phyloP scores from a whole-genome alignment of 2,888 invertebrate species.

The Lithophane ornitopus region DNA sequence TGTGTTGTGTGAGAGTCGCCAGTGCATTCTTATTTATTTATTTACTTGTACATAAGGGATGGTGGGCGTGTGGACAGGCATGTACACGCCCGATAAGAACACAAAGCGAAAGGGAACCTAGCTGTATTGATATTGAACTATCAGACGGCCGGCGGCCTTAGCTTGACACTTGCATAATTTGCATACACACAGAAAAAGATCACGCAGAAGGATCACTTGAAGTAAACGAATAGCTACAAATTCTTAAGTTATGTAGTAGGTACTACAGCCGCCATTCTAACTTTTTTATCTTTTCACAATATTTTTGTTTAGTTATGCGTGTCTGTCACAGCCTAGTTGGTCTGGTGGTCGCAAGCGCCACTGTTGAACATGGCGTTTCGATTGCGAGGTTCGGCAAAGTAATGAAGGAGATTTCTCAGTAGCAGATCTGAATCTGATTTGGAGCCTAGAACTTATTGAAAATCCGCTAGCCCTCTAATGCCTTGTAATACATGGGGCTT shows the following conservation, averaged over 20 bases:
- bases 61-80: slow-evolving; percentile 31
- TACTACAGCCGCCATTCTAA: neutral
- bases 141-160: slow-evolving; percentile 7
- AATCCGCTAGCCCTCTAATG: neutral
- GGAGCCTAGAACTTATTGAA: neutral
- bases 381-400: neutral
- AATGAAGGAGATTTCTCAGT: neutral
- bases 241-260: neutral
- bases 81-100: slow-evolving; percentile 40
- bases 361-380: neutral
- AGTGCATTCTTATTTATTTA: neutral
- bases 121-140: slow-evolving; percentile 38
- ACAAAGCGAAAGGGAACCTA: slow-evolving; percentile 32
- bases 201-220: neutral
- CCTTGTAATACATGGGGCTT: neutral
- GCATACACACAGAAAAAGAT: neutral
- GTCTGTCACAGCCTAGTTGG: neutral
- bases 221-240: neutral
- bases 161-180: slow-evolving; percentile 6
- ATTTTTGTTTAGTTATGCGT: neutral
- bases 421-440: neutral
- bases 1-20: slow-evolving; percentile 8
- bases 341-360: neutral
- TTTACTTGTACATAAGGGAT: slow-evolving; percentile 17
- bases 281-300: neutral